These are phyloP conservation scores for Drosophila acutilabella DNA, from an alignment of 2,888 invertebrate genomes.

Conservation along the genomic window DNA sequence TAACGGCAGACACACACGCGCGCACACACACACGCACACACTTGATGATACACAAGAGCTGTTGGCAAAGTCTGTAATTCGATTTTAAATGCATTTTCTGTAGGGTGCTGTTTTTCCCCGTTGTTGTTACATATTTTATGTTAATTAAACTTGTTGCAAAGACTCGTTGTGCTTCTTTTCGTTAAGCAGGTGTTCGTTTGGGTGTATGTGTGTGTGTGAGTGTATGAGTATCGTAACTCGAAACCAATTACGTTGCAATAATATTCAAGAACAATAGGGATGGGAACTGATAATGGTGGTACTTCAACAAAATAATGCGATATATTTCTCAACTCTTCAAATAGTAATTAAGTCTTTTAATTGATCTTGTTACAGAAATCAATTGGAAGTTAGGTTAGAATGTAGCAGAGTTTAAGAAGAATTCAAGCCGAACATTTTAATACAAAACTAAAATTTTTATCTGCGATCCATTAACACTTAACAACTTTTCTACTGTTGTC, in stretches of 20 bases:
- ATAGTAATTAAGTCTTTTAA: too few species aligned
- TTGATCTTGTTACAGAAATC: too few species aligned
- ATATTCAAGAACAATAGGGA: conserved; percentile 17
- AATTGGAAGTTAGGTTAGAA: too few species aligned
- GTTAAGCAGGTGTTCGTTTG: conserved; percentile 12
- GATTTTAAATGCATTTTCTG: conserved; percentile 59
- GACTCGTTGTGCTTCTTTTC: conserved; percentile 47
- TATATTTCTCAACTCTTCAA: too few species aligned
- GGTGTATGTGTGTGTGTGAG: conserved; percentile 8
- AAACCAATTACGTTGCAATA: conserved; percentile 69
- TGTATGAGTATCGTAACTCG: conserved; percentile 55
- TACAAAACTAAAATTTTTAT: too few species aligned
- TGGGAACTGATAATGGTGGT: background rate
- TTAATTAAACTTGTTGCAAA: conserved; percentile 79
- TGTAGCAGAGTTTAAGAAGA: too few species aligned
- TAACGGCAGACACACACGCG: conserved; percentile 2
- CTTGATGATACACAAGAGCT: background rate
- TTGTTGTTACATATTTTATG: conserved; percentile 71
- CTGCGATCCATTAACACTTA: too few species aligned
- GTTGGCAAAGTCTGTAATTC: conserved; percentile 40
- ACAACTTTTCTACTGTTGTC: background rate
- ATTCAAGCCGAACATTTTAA: too few species aligned
- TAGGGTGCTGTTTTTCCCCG: conserved; percentile 17
- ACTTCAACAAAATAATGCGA: background rate
- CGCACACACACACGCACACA: background rate